phyloP scores from a whole-genome alignment of 2,113 vertebrate genomes.

The Pteruthius melanotis region DNA sequence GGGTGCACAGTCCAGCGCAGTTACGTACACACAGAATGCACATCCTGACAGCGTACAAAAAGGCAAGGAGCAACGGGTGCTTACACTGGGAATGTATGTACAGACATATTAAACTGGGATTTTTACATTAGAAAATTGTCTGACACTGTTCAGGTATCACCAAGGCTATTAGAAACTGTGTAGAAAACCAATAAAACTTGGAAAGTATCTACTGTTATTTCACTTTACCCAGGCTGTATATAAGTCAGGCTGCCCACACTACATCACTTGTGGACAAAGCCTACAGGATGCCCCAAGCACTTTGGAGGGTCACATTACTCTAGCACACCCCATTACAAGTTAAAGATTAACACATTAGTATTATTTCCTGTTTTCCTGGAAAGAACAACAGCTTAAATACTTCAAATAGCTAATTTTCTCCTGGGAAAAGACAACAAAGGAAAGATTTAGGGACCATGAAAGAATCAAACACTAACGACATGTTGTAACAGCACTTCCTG shows the following conservation, averaged over 20 bases:
- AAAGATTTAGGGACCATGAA: not conserved
- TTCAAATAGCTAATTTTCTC: constrained; percentile 16
- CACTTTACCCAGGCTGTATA: not conserved
- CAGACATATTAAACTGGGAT: not conserved
- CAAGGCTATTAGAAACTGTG: not conserved
- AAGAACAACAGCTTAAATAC: constrained; percentile 11
- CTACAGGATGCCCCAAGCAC: not conserved
- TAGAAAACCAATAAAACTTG: constrained; percentile 66
- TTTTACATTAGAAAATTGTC: constrained; percentile 42
- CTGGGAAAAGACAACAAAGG: constrained; percentile 20
- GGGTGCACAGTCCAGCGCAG: not conserved
- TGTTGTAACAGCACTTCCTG: not conserved
- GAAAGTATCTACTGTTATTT: not conserved
- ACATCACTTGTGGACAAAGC: not conserved
- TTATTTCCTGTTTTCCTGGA: not conserved
- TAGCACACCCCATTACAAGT: not conserved
- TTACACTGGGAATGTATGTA: constrained; percentile 11
- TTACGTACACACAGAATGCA: constrained; percentile 44
- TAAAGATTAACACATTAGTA: not conserved
- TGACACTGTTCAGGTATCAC: not conserved
- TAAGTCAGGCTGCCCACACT: not conserved
- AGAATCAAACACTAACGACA: not conserved
- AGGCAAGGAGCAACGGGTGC: not conserved
- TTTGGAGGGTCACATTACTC: not conserved
- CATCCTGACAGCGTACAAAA: constrained; percentile 29